Base-by-base conservation (phyloP, 1,140 invertebrate species). In the Heliconius himera region DNA sequence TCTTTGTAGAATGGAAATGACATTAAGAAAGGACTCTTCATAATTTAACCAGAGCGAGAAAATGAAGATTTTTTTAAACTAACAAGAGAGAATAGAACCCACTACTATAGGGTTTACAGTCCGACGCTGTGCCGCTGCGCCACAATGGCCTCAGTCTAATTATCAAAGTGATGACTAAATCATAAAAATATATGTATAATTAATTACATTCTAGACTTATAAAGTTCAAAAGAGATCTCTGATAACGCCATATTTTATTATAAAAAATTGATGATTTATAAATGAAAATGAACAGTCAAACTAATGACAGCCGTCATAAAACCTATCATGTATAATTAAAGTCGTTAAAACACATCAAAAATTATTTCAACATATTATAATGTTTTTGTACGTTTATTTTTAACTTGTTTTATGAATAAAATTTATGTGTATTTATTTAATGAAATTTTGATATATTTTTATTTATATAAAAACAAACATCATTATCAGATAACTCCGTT, bases 251-350 rank as follows among this genome's bases (percentile, higher is more conserved):
- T 22, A 9, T 22, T 26, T 60, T 22, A 60, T 66, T 66, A 66
- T 29, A 66, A 11, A 66, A 66, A 29, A 66, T 66, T 66, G 22
- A 66, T 66, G 26, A 66, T 66, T 66, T 26, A 66, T 16, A 66
- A 66, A 66, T 66, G 60, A 66, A 66, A 66, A 66, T 66, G 1
- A 66, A 66, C 26, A 66, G 11, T 5, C 60, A 66, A 26, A 66
- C 26, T 66, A 66, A 66, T 16, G 60, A 66, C 60, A 66, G 26
- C 60, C 9, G 22, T 66, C 60, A 29, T 66, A 66, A 66, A 66
- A 66, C n/a, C 54, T 3, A 60, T 60, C n/a, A 26, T 9, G 54
- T 60, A 60, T 60, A 60, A 60, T 60, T 60, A 22, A 60, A 60
- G 54, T 60, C 20, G 0, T 22, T 51, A 60, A 60, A 60, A 60